Base-by-base conservation (phyloP, 2,888 invertebrate genomes). In the Diabrotica balteata region DNA sequence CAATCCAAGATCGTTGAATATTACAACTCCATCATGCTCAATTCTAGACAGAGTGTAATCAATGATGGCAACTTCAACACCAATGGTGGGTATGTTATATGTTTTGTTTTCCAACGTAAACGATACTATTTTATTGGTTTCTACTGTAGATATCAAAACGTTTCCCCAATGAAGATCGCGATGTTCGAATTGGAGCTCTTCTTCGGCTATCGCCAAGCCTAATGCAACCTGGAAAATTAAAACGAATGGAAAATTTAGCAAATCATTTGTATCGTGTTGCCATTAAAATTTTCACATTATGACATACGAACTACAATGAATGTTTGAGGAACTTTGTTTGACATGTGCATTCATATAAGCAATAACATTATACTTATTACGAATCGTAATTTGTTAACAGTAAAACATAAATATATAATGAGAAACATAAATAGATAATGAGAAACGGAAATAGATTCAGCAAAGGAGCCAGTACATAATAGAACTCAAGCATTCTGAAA, bases 111-210 rank as follows among this genome's bases (percentile, higher is more conserved):
- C 80, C 5, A 93, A 71, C 17, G 80, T 84, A 79, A 87, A 93
- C 1, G 75, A 75, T 1, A 87, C 78, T 72, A 86, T 85, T 81
- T 88, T 85, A 50, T 76, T 68, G 42, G 66, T 69, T 22, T 79
- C 75, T 2, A 88, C 85, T 1, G 91, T 91, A 22, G 90, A 86
- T 46, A 98, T 88, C 58, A 98, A 85, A 67, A 98, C 88, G 84
- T 98, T 98, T 9, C 97, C 97, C 93, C 95, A 94, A 84, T 98
- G 98, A 69, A 98, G 86, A 82, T 98, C 98, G 51, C 98, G 88
- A 80, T 98, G 98, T 81, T 98, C 98, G 83, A 98, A 98, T 82
- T 95, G 49, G 59, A 92, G 86, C 7, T 89, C 88, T 72, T 88
- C 87, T 83, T 98, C 98, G 0, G 93, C 98, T 42, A 95, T 92